Evolutionary conservation across 2,113 vertebrate species (phyloP), one percentile per base, ranked within the genome.

Genomic region (Cyrtonyx montezumae): DNA sequence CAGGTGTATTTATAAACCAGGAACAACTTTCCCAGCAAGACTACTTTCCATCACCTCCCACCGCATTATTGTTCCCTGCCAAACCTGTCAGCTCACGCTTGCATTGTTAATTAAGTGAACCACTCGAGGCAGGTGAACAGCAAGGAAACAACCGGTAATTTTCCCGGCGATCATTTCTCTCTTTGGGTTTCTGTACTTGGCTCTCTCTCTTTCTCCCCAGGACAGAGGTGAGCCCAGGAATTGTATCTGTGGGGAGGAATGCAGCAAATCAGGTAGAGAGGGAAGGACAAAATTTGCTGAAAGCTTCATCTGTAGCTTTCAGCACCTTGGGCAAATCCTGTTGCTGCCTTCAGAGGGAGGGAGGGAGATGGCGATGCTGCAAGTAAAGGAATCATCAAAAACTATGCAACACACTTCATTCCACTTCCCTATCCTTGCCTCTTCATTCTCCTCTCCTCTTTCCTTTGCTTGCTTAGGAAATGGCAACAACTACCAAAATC

Each of bases 1-100:
- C 88, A 95, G 82, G 79, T 82, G 40, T 91, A 91, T 94, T 97
- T 96, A 93, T 91, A 96, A 90, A 82, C 40, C 80, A 95, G 69
- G 67, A 92, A 79, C 69, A 75, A 91, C 90, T 84, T 95, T 55
- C 70, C 73, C 69, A 75, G 93, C 53, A 87, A 91, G 92, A 65
- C 49, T 79, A 74, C 67, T 62, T 91, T 87, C 68, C 63, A 70
- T 92, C 80, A 59, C 63, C 87, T 96, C 88, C 95, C 67, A 67
- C 80, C 53, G 59, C 63, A 91, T 84, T 89, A 89, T 46, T 86
- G 67, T 79, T 94, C 80, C 53, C 73, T 91, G 83, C 75, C 77
- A 84, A 83, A 48, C 45, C 80, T 79, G 85, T 87, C 94, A 93
- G 73, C 62, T 78, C 91, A 45, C 13, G 2, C 67, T 77, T 9